Conservation (phyloP, 2,113 vertebrate species). For the Daphoenositta chrysoptera region DNA sequence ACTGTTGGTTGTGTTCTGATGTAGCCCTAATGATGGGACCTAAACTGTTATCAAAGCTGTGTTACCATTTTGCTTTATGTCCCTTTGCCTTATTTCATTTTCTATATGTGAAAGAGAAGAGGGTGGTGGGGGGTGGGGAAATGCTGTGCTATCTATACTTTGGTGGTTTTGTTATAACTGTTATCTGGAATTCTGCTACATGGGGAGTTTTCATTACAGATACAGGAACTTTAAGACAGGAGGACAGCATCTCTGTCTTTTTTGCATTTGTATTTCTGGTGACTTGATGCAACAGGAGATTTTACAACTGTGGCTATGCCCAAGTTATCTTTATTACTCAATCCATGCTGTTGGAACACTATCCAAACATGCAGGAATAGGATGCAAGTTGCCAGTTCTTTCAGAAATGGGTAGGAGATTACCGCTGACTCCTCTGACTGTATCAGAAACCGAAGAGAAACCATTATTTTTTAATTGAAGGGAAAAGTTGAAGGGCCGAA, state of each 20-base stretch:
- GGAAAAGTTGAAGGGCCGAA: background rate
- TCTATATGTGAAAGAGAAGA: background rate
- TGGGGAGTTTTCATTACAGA: background rate
- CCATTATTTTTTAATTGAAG: background rate
- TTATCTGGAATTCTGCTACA: background rate
- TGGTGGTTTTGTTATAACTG: background rate
- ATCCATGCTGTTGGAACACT: background rate
- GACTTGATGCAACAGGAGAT: background rate
- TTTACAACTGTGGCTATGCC: background rate
- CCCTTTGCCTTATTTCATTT: background rate
- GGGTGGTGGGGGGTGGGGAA: rapidly evolving
- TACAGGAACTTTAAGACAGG: background rate
- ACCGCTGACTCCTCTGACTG: background rate
- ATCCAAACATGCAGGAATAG: background rate
- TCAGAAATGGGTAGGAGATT: background rate
- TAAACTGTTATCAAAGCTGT: background rate
- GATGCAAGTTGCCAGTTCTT: background rate
- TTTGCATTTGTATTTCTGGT: background rate
- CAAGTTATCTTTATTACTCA: background rate
- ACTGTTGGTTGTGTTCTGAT: background rate
- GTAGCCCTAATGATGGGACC: background rate
- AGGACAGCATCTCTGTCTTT: background rate
- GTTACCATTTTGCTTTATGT: background rate
- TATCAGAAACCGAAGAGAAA: background rate
- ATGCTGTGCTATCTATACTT: background rate